A percentile compares a stretch with the other conserved stretches of the same genome.
phyloP scores from a whole-genome alignment of 2,797 vertebrate species.

The Coregonus suidteri region DNA sequence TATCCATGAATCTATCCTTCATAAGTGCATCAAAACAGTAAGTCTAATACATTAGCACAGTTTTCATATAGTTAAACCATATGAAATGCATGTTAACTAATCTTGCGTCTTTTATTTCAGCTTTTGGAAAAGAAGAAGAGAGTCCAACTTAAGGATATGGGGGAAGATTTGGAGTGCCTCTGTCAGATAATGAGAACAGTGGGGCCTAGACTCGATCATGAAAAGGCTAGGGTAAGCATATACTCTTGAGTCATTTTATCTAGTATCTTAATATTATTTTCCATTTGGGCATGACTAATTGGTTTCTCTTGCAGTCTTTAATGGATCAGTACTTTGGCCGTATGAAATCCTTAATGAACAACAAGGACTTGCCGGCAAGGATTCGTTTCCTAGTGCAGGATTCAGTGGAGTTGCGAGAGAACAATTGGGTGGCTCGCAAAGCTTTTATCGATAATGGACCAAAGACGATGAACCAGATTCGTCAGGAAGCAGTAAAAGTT shows the following conservation, averaged over 20 bases:
- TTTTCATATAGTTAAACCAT: not conserved
- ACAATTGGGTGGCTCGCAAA: slow-evolving; percentile 99
- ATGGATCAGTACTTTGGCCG: slow-evolving; percentile 99
- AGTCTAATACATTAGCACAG: slow-evolving; percentile 42
- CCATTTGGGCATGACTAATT: not conserved
- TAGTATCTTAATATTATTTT: not conserved
- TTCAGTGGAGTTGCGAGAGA: slow-evolving; percentile 97
- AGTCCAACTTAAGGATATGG: slow-evolving; percentile 99
- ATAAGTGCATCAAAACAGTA: slow-evolving; percentile 99
- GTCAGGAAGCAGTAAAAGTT: slow-evolving; percentile 98
- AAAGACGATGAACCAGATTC: slow-evolving; percentile 99
- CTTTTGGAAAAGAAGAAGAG: slow-evolving; percentile 99
- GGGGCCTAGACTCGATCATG: slow-evolving; percentile 99
- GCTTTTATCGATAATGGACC: slow-evolving; percentile 99
- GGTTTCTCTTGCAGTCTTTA: slow-evolving; percentile 84
- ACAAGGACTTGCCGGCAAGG: slow-evolving; percentile 99
- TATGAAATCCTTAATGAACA: slow-evolving; percentile 99
- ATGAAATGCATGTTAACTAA: not conserved
- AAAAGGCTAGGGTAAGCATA: slow-evolving; percentile 92
- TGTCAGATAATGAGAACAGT: slow-evolving; percentile 99
- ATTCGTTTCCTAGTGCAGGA: slow-evolving; percentile 99
- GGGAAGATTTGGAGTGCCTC: slow-evolving; percentile 99
- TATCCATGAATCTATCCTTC: slow-evolving; percentile 99
- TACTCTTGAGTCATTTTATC: not conserved
- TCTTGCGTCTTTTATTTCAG: slow-evolving; percentile 57